Base-by-base conservation (phyloP, 1,140 invertebrate genomes). In the Hermatobates lingyangjiaoensis region DNA sequence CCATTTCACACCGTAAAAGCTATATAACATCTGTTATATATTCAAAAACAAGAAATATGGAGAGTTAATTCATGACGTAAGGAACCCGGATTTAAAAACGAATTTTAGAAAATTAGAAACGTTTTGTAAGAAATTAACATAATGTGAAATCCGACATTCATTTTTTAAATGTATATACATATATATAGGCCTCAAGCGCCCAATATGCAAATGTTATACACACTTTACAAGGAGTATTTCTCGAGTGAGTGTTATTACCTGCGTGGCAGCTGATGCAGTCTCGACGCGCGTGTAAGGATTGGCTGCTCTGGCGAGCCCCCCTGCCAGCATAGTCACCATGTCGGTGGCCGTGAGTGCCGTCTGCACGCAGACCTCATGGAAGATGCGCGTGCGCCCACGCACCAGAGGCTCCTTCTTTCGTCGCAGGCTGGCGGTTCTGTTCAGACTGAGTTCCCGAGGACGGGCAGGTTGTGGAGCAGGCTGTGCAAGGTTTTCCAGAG, bases 311-410 rank as follows among this genome's bases (percentile, higher is more conserved):
- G 44, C 42, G 34, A 54, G 18, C n/a, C 75, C 59, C 0, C 80
- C 82, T 0, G 73, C 71, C 27, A 85, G 64, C 20, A 77, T 77
- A 12, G 77, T 75, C 40, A 81, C 77, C 14, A 87, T 68, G 60
- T 87, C 84, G 1, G 65, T 61, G 38, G 76, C 74, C 0, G 80
- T 74, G 23, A 87, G 62, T 5, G 78, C 80, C 0, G 84, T 87
- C 60, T 87, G 84, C 2, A 75, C 71, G 15, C 71, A 70, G 0
- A 71, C 80, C 64, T 87, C 84, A 53, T 85, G 82, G 61, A 84
- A 87, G 51, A 87, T 87, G 57, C 75, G 71, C 0, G 79, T 83
- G 58, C 71, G 72, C 24, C n/a, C n/a, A n/a, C n/a, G n/a, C n/a
- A n/a, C n/a, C n/a, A n/a, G n/a, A n/a, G n/a, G 40, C 5, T 51